phyloP scores from a whole-genome alignment of 2,113 vertebrate genomes.

The Prietella phreatophila region DNA sequence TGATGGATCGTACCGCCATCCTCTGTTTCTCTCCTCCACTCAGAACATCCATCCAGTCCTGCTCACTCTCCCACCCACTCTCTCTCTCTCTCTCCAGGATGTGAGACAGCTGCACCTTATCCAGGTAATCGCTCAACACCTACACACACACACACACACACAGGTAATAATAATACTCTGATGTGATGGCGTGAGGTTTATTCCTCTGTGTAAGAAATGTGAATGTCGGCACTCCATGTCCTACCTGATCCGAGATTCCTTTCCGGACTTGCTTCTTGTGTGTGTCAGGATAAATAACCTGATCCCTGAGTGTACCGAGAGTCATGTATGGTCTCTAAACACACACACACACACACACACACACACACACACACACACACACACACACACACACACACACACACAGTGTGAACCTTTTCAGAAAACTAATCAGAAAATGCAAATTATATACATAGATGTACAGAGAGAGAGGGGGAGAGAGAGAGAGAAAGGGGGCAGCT shows the following conservation, averaged over 20 bases:
- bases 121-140: slow-evolving; percentile 88
- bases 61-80: slow-evolving; percentile 87
- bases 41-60: slow-evolving; percentile 99
- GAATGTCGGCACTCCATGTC: background rate
- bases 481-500: fast-evolving
- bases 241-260: slow-evolving; percentile 79
- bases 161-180: background rate
- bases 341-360: slow-evolving; percentile 12
- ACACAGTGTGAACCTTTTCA: background rate
- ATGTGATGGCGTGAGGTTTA: background rate
- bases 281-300: slow-evolving; percentile 86
- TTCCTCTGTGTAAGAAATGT: background rate
- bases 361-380: slow-evolving; percentile 14
- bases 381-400: too few relatives aligned
- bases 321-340: slow-evolving; percentile 84
- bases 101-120: slow-evolving; percentile 86
- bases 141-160: slow-evolving; percentile 54
- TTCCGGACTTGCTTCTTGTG: slow-evolving; percentile 79
- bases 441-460: background rate
- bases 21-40: slow-evolving; percentile 97
- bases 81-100: slow-evolving; percentile 83
- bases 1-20: slow-evolving; percentile 81
- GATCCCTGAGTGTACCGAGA: slow-evolving; percentile 82
- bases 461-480: background rate
- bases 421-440: background rate